Evolutionary conservation across 2,888 invertebrate genomes (phyloP), one percentile per base, ranked within the genome.

Genomic region (Pyrgus malvae): DNA sequence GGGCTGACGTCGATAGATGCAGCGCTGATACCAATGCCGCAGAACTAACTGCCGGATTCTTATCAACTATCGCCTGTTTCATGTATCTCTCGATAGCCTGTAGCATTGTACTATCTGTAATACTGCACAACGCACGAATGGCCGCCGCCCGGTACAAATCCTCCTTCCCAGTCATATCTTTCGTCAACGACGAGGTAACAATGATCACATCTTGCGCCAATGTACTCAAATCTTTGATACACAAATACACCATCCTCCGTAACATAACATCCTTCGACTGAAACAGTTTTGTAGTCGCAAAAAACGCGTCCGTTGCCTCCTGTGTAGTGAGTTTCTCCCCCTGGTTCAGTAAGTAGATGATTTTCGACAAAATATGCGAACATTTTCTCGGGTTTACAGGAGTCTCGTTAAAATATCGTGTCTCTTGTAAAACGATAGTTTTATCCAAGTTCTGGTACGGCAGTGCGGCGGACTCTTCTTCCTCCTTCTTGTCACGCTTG

Each of bases 201-300:
- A 99, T 99, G 65, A 99, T 99, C 3, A 99, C 99, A 93, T 99
- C 99, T 76, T 99, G 98, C 0, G 99, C 98, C 51, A 98, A 92
- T 0, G 94, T 93, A 70, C 98, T 97, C 67, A 99, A 87, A 75
- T 99, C 99, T 77, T 99, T 97, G 48, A 97, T 97, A 29, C 98
- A 98, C 53, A 99, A 89, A 76, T 99, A 99, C 3, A 99, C 98
- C 93, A 99, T 94, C 5, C 99, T 92, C 31, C 99, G 92, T 17
- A 99, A 87, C 65, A 98, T 96, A 0, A 96, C 96, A 92, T 99
- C 99, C 70, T 97, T 96, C 0, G 97, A 98, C 84, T 99, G 99
- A 81, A 99, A 99, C 40, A 99, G 91, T 83, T 99, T 99, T 0
- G 99, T 99, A 93, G 99, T 99, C 1, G 99, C 99, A 90, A 99